These are phyloP conservation scores for Toxostoma redivivum DNA, from an alignment of 2,113 vertebrate species.

Conservation along the genomic window DNA sequence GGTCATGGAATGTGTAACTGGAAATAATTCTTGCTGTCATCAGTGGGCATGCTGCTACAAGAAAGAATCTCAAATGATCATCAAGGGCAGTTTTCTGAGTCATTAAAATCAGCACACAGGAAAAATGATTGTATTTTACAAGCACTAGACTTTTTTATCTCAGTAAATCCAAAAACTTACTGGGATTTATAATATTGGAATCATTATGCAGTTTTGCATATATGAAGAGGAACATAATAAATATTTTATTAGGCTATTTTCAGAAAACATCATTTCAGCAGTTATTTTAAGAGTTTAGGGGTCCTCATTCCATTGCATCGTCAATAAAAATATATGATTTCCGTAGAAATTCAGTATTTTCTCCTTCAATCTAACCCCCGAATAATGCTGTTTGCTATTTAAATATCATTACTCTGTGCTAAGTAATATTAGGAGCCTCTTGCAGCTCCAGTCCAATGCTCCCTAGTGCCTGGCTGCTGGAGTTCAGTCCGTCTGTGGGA, in stretches of 20 bases:
- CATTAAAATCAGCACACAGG: neutral
- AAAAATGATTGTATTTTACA: neutral
- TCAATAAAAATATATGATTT: neutral
- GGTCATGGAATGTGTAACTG: neutral
- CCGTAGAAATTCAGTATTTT: neutral
- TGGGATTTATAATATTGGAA: neutral
- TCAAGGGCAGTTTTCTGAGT: neutral
- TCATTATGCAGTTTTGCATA: neutral
- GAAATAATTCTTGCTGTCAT: neutral
- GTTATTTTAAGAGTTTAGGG: neutral
- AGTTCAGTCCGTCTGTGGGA: neutral
- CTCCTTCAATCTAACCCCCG: neutral
- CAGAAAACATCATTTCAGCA: neutral
- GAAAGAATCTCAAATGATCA: neutral
- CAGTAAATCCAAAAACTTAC: neutral
- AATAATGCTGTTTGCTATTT: neutral
- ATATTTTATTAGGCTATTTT: neutral
- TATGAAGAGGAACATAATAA: neutral
- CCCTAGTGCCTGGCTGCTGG: neutral
- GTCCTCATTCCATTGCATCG: neutral
- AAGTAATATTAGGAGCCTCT: neutral
- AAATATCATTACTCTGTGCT: neutral
- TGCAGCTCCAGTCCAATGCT: neutral
- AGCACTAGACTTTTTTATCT: neutral
- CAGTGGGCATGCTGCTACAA: neutral